Conservation (phyloP, 2,797 vertebrate species). For the Adrianichthys oophorus region DNA sequence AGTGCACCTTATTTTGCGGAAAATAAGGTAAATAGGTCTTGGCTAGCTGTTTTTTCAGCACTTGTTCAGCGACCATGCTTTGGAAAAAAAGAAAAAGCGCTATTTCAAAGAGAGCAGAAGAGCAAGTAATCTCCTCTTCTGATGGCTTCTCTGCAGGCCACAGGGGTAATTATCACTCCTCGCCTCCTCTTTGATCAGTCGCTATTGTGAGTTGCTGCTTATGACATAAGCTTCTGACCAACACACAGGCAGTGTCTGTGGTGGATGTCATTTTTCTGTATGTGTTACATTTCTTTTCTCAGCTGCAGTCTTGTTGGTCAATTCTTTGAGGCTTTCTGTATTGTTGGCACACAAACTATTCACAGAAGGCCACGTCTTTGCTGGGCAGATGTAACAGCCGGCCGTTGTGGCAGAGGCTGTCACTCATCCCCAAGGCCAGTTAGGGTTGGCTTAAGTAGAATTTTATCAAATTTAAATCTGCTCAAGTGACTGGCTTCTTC, state of each 20-base stretch:
- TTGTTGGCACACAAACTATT: background rate
- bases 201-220: constrained; percentile 45
- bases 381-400: constrained; percentile 2
- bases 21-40: too few species aligned
- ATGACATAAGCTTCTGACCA: constrained; percentile 38
- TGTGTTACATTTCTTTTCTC: constrained; percentile 12
- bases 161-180: constrained; percentile 56
- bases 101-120: constrained; percentile 23
- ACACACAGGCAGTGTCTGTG: constrained; percentile 23
- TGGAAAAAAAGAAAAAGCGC: constrained; percentile 18
- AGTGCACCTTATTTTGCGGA: too few species aligned
- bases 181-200: constrained; percentile 56
- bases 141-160: constrained; percentile 45
- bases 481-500: background rate
- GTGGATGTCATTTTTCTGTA: constrained; percentile 25
- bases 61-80: constrained; percentile 12
- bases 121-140: constrained; percentile 45
- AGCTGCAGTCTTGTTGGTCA: background rate
- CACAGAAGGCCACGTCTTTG: background rate
- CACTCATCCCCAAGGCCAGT: background rate
- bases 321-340: constrained; percentile 11
- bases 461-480: background rate
- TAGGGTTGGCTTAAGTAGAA: background rate
- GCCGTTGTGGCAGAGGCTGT: background rate
- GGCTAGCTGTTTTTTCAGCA: background rate